Conservation (phyloP, 2,888 invertebrate genomes). For the Pseudococcus viburni region DNA sequence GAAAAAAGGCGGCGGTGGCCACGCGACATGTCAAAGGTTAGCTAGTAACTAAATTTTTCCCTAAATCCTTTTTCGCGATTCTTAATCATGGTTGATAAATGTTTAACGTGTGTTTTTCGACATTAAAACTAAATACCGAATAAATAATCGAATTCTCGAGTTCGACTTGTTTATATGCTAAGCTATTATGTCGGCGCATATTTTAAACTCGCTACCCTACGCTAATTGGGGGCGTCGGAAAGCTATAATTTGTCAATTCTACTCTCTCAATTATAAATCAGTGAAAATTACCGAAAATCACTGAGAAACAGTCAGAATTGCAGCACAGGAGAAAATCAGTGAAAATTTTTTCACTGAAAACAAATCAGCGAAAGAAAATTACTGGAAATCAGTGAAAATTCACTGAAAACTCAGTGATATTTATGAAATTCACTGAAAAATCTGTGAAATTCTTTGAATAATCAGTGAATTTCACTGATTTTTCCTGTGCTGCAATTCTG, state of each 20-base stretch:
- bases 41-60: background rate
- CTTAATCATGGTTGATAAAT: conserved; percentile 25
- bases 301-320: no score
- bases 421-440: no score
- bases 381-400: no score
- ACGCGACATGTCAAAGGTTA: conserved; percentile 17
- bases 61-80: conserved; percentile 6
- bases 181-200: background rate
- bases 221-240: conserved; percentile 2
- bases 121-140: background rate
- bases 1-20: background rate
- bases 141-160: conserved; percentile 1
- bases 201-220: background rate
- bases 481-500: no score
- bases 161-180: background rate
- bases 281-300: no score
- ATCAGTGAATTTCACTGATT: no score
- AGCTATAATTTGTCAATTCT: conserved; percentile 3
- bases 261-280: no score
- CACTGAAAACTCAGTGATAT: no score
- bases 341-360: no score
- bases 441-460: no score
- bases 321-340: no score
- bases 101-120: background rate
- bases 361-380: no score